These are phyloP conservation scores for Rhabdomys pumilio DNA, from an alignment of 2,797 vertebrate genomes.

Conservation along the genomic window DNA sequence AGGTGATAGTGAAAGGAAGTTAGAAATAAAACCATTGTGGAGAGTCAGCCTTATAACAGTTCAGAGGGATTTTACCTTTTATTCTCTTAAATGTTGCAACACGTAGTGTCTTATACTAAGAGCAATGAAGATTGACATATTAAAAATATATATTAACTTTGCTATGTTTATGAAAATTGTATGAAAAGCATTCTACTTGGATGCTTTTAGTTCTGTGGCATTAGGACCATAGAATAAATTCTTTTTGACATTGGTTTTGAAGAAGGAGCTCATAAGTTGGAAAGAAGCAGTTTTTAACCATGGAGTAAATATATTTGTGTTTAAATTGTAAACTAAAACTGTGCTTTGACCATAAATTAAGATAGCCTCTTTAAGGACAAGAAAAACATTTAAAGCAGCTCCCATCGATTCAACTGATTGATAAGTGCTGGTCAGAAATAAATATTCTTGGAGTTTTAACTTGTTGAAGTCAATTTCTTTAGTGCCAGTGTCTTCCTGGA, in stretches of 20 bases:
- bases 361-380: constrained; percentile 75
- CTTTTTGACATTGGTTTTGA: constrained; percentile 66
- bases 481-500: constrained; percentile 66
- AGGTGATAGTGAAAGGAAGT: constrained; percentile 43
- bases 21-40: constrained; percentile 44
- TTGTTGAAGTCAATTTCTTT: constrained; percentile 52
- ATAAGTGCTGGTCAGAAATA: constrained; percentile 76
- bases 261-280: constrained; percentile 68
- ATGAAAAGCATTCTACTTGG: constrained; percentile 48
- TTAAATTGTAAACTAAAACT: constrained; percentile 82
- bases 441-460: constrained; percentile 79
- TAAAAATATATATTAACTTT: constrained; percentile 43
- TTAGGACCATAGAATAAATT: constrained; percentile 66
- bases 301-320: constrained; percentile 76
- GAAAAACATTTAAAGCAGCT: constrained; percentile 79
- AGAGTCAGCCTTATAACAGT: constrained; percentile 47
- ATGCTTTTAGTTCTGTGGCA: constrained; percentile 59
- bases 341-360: constrained; percentile 81
- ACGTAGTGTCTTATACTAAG: constrained; percentile 49
- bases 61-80: constrained; percentile 65
- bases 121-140: constrained; percentile 57
- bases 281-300: constrained; percentile 73
- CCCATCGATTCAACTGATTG: constrained; percentile 76
- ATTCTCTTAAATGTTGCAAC: constrained; percentile 53
- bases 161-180: constrained; percentile 51